Evolutionary conservation across 2,113 vertebrate genomes (phyloP).

Genomic region (Campylomormyrus tamandua): DNA sequence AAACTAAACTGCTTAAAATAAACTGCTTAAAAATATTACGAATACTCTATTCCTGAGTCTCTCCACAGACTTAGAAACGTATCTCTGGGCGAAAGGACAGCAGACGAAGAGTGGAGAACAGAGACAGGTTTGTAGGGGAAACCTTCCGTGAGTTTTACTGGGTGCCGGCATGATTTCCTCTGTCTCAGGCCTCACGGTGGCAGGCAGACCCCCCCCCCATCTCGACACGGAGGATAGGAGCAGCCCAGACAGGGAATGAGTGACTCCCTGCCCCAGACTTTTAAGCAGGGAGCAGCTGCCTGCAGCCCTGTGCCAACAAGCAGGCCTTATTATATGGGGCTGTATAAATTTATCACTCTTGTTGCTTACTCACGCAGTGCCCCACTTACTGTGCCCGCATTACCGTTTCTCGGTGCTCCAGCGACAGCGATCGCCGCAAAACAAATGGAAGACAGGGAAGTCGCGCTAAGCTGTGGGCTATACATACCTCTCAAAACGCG

Average conservation of each 20-base stretch:
- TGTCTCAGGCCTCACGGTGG: not conserved
- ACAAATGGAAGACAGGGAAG: not conserved
- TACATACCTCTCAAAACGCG: not conserved
- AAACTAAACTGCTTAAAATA: conserved; percentile 9
- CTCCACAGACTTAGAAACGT: not conserved
- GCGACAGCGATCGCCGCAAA: not conserved
- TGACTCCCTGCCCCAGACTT: not conserved
- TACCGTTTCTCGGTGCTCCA: not conserved
- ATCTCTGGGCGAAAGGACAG: not conserved
- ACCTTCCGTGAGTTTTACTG: not conserved
- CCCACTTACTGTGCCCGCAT: not conserved
- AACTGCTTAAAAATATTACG: not conserved
- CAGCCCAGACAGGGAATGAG: not conserved
- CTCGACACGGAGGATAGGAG: not conserved
- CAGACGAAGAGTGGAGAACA: not conserved
- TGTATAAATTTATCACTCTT: not conserved
- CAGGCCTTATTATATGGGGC: conserved; percentile 1
- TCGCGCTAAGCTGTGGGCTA: not conserved
- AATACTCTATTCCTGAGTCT: not conserved
- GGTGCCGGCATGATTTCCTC: not conserved
- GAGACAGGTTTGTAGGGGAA: not conserved
- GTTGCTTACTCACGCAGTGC: not conserved
- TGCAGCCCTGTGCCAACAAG: conserved; percentile 3
- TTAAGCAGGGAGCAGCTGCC: not conserved
- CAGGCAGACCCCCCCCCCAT: not conserved